Conservation (phyloP, 2,113 vertebrate genomes). For the Stegastes partitus region DNA sequence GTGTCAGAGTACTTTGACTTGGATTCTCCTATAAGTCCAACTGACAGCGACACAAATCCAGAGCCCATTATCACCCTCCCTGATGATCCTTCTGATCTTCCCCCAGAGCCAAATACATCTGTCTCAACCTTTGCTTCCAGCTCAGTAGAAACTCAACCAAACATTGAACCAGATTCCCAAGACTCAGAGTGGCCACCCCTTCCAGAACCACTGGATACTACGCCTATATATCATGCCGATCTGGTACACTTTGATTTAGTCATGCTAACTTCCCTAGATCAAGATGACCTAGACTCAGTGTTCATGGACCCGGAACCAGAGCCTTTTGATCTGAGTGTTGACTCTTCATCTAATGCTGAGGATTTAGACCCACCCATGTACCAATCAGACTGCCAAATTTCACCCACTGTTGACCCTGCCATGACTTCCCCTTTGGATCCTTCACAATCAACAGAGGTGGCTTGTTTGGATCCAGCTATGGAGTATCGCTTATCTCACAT, state of each 20-base stretch:
- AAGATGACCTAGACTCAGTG: conserved; percentile 82
- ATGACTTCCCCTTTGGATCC: conserved; percentile 24
- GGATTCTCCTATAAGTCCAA: conserved; percentile 63
- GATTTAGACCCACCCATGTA: conserved; percentile 61
- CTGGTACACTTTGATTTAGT: conserved; percentile 83
- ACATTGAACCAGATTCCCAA: conserved; percentile 59
- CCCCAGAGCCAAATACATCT: conserved; percentile 35
- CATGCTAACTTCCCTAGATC: conserved; percentile 82
- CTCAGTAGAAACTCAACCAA: conserved; percentile 44
- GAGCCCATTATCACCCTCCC: conserved; percentile 66
- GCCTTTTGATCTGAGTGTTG: conserved; percentile 70
- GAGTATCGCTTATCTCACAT: conserved; percentile 47
- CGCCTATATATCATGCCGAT: conserved; percentile 76
- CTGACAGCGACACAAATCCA: conserved; percentile 53
- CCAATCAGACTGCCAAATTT: conserved; percentile 60
- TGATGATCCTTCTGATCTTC: conserved; percentile 43
- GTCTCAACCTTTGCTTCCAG: conserved; percentile 37
- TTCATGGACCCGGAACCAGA: conserved; percentile 83
- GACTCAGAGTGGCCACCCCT: conserved; percentile 81
- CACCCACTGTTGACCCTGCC: conserved; percentile 39
- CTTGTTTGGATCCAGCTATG: conserved; percentile 47
- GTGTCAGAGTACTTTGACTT: conserved; percentile 74
- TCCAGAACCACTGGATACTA: conserved; percentile 79
- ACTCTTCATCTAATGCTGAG: conserved; percentile 63
- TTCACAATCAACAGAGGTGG: conserved; percentile 47